Base-by-base conservation (phyloP, 2,888 invertebrate species). In the Heteromyza rotundicornis region DNA sequence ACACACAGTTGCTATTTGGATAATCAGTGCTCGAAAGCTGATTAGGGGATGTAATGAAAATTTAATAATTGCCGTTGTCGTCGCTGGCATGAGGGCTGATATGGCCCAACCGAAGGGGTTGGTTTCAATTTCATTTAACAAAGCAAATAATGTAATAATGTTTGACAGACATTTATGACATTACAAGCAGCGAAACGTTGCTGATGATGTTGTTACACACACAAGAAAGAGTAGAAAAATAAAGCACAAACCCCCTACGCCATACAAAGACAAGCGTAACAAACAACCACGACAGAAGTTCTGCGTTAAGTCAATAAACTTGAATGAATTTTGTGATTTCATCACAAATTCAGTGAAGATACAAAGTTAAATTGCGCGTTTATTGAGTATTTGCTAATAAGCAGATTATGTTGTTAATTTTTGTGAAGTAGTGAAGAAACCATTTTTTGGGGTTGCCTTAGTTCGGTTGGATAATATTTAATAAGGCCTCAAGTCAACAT, bases 41-140 rank as follows among this genome's bases (percentile, higher is more conserved):
- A 78, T 79, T 79, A 78, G 75, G 79, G 79, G 78, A 78, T 79
- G 79, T 77, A 79, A 79, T 79, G 78, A 77, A 78, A 76, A 77
- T 79, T 77, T 78, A 77, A 79, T 79, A 77, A 78, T 79, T 78
- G 72, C 75, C 75, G 69, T 64, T 36, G 44, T n/a, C n/a, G n/a
- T n/a, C n/a, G n/a, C n/a, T n/a, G n/a, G n/a, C n/a, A n/a, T n/a
- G n/a, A n/a, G n/a, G n/a, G n/a, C n/a, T n/a, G n/a, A n/a, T n/a
- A n/a, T n/a, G 57, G 60, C 50, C 64, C 65, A 27, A 27, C 66
- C 75, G 59, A 71, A 72, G 72, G 78, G 78, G 79, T 78, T 74
- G 78, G 78, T 77, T 78, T 78, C 79, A 75, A 76, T 78, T 79
- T 78, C 79, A 77, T 58, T 68, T 67, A 60, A 68, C 63, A 70